Evolutionary conservation across 2,797 vertebrate genomes (phyloP), one percentile per base, ranked within the genome.

Genomic region (Micropoecilia bifurca): DNA sequence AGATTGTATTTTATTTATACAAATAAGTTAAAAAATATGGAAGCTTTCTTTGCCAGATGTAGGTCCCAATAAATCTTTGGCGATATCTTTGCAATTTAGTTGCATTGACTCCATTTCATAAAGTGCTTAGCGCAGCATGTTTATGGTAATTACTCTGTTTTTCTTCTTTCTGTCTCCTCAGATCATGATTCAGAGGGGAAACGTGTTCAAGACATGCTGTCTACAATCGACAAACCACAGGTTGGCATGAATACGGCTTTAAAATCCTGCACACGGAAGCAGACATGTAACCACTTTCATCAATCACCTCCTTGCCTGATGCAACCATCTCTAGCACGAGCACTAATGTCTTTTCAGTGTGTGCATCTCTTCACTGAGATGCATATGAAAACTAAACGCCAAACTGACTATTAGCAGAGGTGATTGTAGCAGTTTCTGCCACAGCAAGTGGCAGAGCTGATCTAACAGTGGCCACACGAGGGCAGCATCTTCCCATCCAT

Each of bases 141-240:
- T 79, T 77, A 30, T 84, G 12, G 80, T 91, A 71, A 83, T 79
- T 13, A 47, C 18, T 77, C n/a, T 45, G 41, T 75, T 73, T 83
- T 76, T 66, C 43, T 78, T 73, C 28, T 81, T 80, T 87, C 90
- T 84, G 66, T 77, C 75, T 84, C 85, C 82, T 75, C 95, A 99
- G 98, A 99, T 92, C 98, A 97, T 89, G 98, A 99, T 91, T 96
- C 96, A 81, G 98, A 99, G 94, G 96, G 96, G 78, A 99, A 99
- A 92, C 96, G 97, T 75, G 95, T 98, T 92, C 97, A 98, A 94
- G 98, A 99, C 91, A 93, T 98, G 96, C 96, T 99, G 94, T 98
- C 97, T 85, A 95, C 97, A 93, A 98, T 99, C 90, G 98, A 99
- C 93, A 99, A 98, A 93, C 98, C 98, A 93, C 97, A 98, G 97